A percentile compares a stretch with the other conserved stretches of the same genome.
phyloP scores from a whole-genome alignment of 2,113 vertebrate genomes.

The Sapayoa aenigma region DNA sequence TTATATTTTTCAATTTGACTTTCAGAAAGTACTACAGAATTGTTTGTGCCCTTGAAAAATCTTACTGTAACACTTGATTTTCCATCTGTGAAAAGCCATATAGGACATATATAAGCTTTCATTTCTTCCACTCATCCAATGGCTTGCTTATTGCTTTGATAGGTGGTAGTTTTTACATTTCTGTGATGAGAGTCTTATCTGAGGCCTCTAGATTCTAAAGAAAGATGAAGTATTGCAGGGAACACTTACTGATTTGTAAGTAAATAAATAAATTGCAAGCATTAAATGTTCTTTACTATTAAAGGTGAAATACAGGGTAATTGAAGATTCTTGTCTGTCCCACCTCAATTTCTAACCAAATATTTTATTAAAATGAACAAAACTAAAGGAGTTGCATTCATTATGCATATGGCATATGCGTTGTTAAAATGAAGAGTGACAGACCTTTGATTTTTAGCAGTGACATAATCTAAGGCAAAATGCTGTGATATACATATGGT shows the following conservation, averaged over 20 bases:
- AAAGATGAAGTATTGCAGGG: background rate
- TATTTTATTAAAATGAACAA: background rate
- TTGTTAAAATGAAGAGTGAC: constrained; percentile 7
- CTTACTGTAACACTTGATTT: background rate
- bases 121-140: background rate
- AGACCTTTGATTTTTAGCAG: constrained; percentile 48
- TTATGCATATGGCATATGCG: background rate
- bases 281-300: background rate
- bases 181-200: background rate
- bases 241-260: background rate
- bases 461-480: background rate
- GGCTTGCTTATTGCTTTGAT: background rate
- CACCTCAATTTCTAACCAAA: background rate
- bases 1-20: background rate
- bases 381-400: background rate
- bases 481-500: constrained; percentile 5
- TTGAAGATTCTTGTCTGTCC: background rate
- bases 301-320: background rate
- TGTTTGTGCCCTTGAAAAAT: background rate
- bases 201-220: background rate
- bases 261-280: background rate
- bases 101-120: background rate
- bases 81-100: background rate
- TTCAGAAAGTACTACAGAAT: background rate
- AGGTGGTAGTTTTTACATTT: background rate